Percentiles rank a stretch among this genome's conserved stretches.
These are phyloP conservation scores for Microchrysa polita DNA, from an alignment of 2,888 invertebrate genomes.

Conservation along the genomic window DNA sequence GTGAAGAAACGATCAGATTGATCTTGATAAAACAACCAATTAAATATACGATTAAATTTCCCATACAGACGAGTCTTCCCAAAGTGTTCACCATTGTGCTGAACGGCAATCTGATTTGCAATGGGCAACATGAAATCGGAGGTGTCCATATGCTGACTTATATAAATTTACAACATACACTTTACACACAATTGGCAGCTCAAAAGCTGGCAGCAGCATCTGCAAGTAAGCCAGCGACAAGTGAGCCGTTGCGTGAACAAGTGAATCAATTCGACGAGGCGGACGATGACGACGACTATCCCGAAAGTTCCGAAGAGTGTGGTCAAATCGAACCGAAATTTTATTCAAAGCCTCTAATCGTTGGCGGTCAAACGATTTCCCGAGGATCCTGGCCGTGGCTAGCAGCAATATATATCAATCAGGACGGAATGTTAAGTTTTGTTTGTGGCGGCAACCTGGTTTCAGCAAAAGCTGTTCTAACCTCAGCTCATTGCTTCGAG, in stretches of 20 bases:
- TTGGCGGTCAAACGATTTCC: constrained; percentile 56
- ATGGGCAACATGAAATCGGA: constrained; percentile 65
- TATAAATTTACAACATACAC: constrained; percentile 61
- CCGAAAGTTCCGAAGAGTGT: background rate
- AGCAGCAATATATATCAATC: constrained; percentile 68
- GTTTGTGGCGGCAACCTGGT: constrained; percentile 62
- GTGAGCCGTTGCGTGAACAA: background rate
- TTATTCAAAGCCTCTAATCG: constrained; percentile 48
- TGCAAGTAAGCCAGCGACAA: background rate
- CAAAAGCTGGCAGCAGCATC: background rate
- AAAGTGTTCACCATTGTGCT: constrained; percentile 68
- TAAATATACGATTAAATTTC: constrained; percentile 70
- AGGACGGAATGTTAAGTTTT: constrained; percentile 53
- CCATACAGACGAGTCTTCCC: constrained; percentile 68
- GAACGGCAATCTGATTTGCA: constrained; percentile 69
- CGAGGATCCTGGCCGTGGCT: constrained; percentile 76
- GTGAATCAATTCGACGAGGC: background rate
- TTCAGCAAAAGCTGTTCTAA: constrained; percentile 57
- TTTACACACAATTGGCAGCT: constrained; percentile 40
- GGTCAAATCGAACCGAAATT: constrained; percentile 20
- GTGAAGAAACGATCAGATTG: constrained; percentile 54
- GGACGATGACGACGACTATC: background rate
- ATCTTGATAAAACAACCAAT: constrained; percentile 62
- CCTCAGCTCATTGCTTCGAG: constrained; percentile 66
- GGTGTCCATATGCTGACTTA: constrained; percentile 54